These are phyloP conservation scores for Gallinago solitaria DNA, from an alignment of 2,797 vertebrate species.

Conservation along the genomic window DNA sequence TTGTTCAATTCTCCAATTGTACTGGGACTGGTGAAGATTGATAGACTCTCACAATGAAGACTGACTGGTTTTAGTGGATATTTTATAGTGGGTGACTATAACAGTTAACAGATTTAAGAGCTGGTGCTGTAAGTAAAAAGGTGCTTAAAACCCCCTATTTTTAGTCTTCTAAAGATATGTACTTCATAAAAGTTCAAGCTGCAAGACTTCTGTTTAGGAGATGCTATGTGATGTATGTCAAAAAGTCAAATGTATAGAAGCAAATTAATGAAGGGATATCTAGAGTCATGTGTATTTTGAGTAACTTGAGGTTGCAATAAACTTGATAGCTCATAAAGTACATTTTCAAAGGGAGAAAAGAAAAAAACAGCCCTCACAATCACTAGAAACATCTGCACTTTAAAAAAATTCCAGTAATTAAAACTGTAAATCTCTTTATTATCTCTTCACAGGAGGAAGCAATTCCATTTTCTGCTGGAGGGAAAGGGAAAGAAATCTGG, in stretches of 20 bases:
- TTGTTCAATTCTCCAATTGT: background rate
- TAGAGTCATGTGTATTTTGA: background rate
- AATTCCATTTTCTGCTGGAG: constrained; percentile 89
- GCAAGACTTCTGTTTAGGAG: background rate
- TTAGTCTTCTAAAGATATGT: background rate
- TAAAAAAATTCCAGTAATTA: background rate
- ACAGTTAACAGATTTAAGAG: background rate
- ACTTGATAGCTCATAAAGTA: background rate
- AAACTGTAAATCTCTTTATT: background rate
- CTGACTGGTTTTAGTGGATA: background rate
- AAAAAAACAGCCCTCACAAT: background rate
- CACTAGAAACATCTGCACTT: background rate
- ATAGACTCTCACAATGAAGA: background rate
- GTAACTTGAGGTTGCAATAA: background rate
- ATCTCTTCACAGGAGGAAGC: constrained; percentile 85
- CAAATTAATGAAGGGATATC: background rate
- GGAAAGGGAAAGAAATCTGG: constrained; percentile 87
- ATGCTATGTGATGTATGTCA: background rate
- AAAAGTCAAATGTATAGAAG: background rate
- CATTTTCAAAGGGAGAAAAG: background rate
- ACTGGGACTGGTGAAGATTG: background rate
- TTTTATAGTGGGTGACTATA: background rate
- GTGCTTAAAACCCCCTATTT: background rate
- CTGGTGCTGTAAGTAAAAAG: background rate
- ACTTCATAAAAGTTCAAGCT: background rate